Evolutionary conservation across 2,888 invertebrate species (phyloP).

Genomic region (Tanytarsus gracilentus): DNA sequence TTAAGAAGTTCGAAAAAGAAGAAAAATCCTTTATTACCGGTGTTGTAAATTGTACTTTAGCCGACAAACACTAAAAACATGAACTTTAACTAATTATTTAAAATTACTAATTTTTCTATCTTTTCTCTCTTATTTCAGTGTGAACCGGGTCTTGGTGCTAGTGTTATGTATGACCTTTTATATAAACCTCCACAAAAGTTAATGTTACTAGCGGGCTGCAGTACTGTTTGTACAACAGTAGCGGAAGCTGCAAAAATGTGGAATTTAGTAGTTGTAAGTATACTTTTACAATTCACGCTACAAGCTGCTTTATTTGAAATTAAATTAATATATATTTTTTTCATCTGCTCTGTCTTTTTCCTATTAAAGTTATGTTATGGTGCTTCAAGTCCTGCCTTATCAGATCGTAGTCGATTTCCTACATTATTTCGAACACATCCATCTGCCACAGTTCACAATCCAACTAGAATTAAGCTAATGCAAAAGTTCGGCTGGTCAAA

Average conservation of each 20-base stretch:
- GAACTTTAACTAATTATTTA: neutral
- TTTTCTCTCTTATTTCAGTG: conserved; percentile 59
- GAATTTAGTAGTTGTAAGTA: conserved; percentile 96
- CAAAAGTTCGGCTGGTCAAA: conserved; percentile 96
- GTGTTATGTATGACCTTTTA: conserved; percentile 96
- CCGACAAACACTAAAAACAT: neutral
- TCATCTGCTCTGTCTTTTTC: neutral
- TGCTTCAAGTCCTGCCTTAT: conserved; percentile 95
- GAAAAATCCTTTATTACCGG: no score
- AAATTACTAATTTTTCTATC: conserved; percentile 25
- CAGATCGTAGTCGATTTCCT: conserved; percentile 92
- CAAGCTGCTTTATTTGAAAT: neutral
- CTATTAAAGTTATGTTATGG: conserved; percentile 87
- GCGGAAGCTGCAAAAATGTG: conserved; percentile 99
- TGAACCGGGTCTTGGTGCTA: conserved; percentile 94
- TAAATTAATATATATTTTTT: neutral
- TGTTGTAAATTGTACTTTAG: neutral
- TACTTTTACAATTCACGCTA: neutral
- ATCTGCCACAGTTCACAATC: conserved; percentile 98
- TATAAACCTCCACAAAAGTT: conserved; percentile 93
- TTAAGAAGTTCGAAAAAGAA: no score
- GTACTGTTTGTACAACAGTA: conserved; percentile 97
- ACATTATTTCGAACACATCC: conserved; percentile 98
- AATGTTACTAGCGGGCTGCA: conserved; percentile 91
- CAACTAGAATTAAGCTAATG: conserved; percentile 91